phyloP scores from a whole-genome alignment of 2,113 vertebrate genomes.

The Perca flavescens region DNA sequence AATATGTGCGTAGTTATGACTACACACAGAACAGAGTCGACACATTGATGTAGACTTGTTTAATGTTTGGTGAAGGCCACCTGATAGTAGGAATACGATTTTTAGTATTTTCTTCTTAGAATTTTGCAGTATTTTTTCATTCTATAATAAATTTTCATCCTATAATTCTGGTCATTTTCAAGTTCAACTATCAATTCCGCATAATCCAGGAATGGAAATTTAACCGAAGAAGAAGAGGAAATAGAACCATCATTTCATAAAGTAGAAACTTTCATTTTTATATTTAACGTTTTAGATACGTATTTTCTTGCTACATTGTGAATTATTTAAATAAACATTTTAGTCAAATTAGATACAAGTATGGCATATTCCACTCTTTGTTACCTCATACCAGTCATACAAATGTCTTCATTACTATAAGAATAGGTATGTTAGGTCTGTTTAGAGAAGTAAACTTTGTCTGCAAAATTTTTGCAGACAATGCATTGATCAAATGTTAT shows the following conservation, averaged over 20 bases:
- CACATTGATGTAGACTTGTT: constrained; percentile 70
- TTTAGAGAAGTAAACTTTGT: background rate
- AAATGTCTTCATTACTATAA: background rate
- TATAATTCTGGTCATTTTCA: constrained; percentile 29
- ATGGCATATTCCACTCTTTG: constrained; percentile 1
- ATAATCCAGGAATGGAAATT: constrained; percentile 1
- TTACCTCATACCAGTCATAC: background rate
- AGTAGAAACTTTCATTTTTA: background rate
- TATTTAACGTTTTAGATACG: background rate
- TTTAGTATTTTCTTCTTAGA: constrained; percentile 3
- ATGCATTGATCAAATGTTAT: background rate
- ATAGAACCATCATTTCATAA: background rate
- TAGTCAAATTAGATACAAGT: background rate
- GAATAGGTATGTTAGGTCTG: background rate
- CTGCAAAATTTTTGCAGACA: constrained; percentile 1
- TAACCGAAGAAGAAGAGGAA: background rate
- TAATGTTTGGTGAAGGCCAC: constrained; percentile 68
- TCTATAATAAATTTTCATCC: background rate
- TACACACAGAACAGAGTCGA: constrained; percentile 71
- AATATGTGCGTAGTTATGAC: constrained; percentile 73
- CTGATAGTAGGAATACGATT: constrained; percentile 55
- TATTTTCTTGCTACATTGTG: background rate
- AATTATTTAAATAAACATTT: background rate
- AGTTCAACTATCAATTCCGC: background rate
- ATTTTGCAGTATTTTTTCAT: constrained; percentile 11